Evolutionary conservation across 2,113 vertebrate species (phyloP).

Genomic region (Corvus moneduloides): DNA sequence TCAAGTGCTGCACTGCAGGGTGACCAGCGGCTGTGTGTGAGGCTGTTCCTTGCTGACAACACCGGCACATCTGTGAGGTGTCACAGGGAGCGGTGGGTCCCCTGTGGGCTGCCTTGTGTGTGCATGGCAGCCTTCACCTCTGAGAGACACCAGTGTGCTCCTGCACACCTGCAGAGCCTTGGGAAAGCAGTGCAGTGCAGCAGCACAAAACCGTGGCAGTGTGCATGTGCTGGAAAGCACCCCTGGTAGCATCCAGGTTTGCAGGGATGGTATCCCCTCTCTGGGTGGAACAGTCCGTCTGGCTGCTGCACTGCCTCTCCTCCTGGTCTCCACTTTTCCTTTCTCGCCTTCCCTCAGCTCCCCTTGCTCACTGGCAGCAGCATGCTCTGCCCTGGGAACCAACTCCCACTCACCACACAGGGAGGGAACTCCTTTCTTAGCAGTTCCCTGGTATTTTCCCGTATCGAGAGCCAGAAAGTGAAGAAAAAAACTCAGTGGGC

Average conservation of each 20-base stretch:
- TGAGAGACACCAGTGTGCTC: neutral
- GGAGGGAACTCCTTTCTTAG: neutral
- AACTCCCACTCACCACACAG: conserved; percentile 19
- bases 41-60: neutral
- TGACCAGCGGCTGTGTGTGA: neutral
- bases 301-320: neutral
- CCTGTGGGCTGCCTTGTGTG: neutral
- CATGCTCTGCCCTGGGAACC: neutral
- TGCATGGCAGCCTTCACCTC: neutral
- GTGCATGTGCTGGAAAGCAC: neutral
- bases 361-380: neutral
- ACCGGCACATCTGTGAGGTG: neutral
- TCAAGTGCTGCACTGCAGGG: neutral
- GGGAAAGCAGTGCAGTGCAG: neutral
- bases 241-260: neutral
- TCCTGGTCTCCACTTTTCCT: neutral
- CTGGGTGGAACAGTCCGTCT: neutral
- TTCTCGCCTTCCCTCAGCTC: neutral
- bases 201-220: neutral
- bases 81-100: fast-evolving
- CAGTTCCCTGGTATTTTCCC: neutral
- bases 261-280: neutral
- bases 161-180: neutral
- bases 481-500: neutral
- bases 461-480: neutral